Evolutionary conservation across 1,140 invertebrate genomes (phyloP).

Genomic region (Acromyrmex charruanus): DNA sequence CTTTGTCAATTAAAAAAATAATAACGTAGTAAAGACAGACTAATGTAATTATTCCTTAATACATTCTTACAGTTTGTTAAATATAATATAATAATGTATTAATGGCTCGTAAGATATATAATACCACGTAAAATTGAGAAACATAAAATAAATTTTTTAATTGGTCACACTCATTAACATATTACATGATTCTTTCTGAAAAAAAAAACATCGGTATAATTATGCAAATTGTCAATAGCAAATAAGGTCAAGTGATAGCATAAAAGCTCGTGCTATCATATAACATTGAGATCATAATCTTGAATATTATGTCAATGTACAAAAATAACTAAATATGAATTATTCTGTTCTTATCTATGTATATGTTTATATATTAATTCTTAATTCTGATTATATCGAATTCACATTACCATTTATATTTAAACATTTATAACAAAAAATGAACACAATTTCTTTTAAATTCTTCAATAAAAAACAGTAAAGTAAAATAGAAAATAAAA

Average conservation of each 20-base stretch:
- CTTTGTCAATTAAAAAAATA: not conserved
- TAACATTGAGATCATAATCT: not conserved
- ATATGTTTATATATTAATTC: not conserved
- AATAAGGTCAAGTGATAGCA: slow-evolving; percentile 10
- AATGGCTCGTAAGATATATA: not conserved
- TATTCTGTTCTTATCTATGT: not conserved
- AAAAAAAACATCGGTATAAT: slow-evolving; percentile 51
- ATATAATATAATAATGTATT: not conserved
- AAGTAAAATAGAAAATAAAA: slow-evolving; percentile 3
- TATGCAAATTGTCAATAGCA: slow-evolving; percentile 58
- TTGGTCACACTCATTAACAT: slow-evolving; percentile 3
- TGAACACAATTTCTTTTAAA: not conserved
- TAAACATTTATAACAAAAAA: not conserved
- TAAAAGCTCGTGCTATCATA: slow-evolving; percentile 1
- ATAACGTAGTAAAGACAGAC: not conserved
- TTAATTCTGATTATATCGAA: not conserved
- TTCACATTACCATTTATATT: not conserved
- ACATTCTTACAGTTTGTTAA: not conserved
- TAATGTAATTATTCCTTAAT: not conserved
- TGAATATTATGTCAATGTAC: not conserved
- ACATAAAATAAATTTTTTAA: slow-evolving; percentile 18
- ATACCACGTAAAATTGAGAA: not conserved
- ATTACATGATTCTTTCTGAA: not conserved
- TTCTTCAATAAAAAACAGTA: not conserved
- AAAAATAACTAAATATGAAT: slow-evolving; percentile 8